Conservation (phyloP, 1,140 invertebrate species). For the Ridgeia piscesae region DNA sequence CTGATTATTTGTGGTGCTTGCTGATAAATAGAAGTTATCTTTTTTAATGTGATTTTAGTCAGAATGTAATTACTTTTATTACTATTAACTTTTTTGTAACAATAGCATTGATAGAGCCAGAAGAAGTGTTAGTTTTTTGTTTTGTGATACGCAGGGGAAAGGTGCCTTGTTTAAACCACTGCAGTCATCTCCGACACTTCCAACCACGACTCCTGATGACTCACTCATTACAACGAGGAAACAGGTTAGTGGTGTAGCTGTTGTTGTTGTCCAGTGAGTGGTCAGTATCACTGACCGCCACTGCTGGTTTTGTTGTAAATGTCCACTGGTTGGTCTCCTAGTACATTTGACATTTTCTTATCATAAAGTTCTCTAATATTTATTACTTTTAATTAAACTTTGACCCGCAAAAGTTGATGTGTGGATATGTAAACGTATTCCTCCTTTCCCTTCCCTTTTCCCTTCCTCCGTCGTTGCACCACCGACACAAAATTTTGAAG, state of each 20-base stretch:
- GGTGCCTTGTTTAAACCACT: slow-evolving; percentile 56
- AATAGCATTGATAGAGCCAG: not conserved
- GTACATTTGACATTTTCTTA: too few species aligned
- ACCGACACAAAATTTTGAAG: too few species aligned
- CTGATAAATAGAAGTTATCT: too few species aligned
- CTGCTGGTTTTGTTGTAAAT: not conserved
- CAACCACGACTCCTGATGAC: slow-evolving; percentile 18
- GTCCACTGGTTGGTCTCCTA: too few species aligned
- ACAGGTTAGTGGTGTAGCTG: slow-evolving; percentile 12
- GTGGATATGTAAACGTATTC: too few species aligned
- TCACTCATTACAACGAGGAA: slow-evolving; percentile 14
- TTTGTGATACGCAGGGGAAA: slow-evolving; percentile 51
- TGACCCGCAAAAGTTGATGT: too few species aligned
- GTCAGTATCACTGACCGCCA: not conserved
- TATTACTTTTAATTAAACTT: too few species aligned
- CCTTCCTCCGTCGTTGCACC: too few species aligned
- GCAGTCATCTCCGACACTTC: not conserved
- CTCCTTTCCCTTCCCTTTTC: too few species aligned
- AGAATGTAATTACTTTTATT: not conserved
- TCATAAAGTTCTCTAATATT: too few species aligned
- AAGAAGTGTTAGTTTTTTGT: not conserved
- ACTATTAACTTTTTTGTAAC: not conserved
- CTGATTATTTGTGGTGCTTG: too few species aligned
- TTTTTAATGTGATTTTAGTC: too few species aligned
- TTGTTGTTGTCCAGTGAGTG: not conserved